Percentiles rank a stretch among this genome's conserved stretches.
Conservation (phyloP, 2,113 vertebrate genomes). For the Telmatochromis sp. region DNA sequence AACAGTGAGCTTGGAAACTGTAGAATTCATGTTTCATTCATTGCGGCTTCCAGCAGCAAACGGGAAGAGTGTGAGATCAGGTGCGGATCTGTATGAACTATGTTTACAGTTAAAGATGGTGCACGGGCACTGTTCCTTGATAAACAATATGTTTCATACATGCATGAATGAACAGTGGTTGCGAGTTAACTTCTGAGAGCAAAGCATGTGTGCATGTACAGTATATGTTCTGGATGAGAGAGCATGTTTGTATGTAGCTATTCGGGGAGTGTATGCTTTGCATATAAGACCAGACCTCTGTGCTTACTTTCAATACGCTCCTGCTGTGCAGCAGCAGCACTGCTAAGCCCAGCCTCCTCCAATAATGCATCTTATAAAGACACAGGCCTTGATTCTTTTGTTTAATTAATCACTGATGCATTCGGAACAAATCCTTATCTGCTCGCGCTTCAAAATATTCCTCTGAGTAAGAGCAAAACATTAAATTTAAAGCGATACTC, state of each 20-base stretch:
- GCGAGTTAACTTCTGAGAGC: not conserved
- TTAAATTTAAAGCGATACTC: not conserved
- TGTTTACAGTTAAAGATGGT: not conserved
- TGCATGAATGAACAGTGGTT: conserved; percentile 12
- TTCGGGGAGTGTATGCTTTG: not conserved
- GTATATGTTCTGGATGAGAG: conserved; percentile 11
- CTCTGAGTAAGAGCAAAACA: not conserved
- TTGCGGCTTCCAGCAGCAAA: not conserved
- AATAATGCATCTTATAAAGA: not conserved
- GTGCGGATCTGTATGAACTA: not conserved
- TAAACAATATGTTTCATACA: not conserved
- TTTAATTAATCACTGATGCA: conserved; percentile 11
- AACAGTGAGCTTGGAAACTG: not conserved
- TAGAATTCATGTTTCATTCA: conserved; percentile 33
- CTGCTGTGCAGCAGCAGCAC: not conserved
- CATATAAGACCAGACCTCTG: not conserved
- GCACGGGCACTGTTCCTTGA: not conserved
- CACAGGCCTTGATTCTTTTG: not conserved
- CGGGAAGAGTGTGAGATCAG: not conserved
- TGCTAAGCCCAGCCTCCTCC: not conserved
- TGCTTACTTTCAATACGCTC: not conserved
- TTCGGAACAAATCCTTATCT: not conserved
- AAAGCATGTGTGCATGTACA: not conserved
- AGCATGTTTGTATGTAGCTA: not conserved
- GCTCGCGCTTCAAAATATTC: not conserved